Conservation (phyloP, 2,888 invertebrate genomes). For the Noctua fimbriata region DNA sequence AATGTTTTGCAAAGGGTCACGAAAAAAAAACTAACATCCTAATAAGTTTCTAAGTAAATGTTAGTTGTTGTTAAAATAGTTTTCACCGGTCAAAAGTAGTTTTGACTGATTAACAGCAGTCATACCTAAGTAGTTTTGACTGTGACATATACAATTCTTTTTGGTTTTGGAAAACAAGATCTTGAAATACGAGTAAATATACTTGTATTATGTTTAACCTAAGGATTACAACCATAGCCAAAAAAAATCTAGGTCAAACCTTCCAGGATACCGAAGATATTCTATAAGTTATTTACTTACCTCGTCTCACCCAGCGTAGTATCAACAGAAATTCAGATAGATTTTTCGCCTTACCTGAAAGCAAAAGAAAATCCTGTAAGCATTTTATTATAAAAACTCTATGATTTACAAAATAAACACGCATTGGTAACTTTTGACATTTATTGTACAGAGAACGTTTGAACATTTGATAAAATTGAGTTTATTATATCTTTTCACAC, state of each 20-base stretch:
- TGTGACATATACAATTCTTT: no score
- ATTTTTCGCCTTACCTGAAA: slow-evolving; percentile 59
- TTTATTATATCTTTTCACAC: neutral
- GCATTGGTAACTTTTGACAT: slow-evolving; percentile 41
- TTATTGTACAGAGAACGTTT: slow-evolving; percentile 33
- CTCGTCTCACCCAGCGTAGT: neutral
- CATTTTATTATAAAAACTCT: slow-evolving; percentile 14
- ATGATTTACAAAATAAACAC: slow-evolving; percentile 39
- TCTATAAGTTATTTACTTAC: slow-evolving; percentile 32
- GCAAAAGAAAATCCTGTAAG: slow-evolving; percentile 31
- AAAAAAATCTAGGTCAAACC: neutral
- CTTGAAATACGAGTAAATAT: neutral
- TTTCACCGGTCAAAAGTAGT: no score
- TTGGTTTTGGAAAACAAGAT: neutral
- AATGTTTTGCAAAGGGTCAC: no score
- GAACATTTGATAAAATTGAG: slow-evolving; percentile 25
- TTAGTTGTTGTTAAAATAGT: no score
- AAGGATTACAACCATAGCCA: no score
- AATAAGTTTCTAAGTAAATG: no score
- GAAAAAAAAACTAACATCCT: no score
- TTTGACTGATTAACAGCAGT: no score
- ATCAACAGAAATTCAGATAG: neutral
- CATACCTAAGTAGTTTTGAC: no score
- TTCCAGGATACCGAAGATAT: neutral
- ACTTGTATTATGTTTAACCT: neutral